Percentiles rank a stretch among this genome's conserved stretches.
Evolutionary conservation across 2,113 vertebrate species (phyloP).

Genomic region (Hucho hucho): DNA sequence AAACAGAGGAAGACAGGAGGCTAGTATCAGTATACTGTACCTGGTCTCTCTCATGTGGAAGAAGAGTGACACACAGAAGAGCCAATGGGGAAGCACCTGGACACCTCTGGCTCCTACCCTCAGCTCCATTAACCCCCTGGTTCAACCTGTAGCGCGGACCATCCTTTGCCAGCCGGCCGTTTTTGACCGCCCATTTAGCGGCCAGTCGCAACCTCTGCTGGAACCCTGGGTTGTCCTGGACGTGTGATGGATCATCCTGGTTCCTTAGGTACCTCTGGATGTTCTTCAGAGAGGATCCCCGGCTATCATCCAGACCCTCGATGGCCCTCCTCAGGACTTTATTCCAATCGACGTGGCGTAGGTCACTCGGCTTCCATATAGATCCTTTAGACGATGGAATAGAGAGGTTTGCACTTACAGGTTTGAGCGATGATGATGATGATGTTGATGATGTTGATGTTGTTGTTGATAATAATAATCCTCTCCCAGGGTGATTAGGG

Average conservation of each 20-base stretch:
- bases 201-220: constrained; percentile 92
- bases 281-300: constrained; percentile 94
- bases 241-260: constrained; percentile 84
- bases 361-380: constrained; percentile 83
- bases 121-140: constrained; percentile 79
- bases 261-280: constrained; percentile 94
- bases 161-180: constrained; percentile 90
- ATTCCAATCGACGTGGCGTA: constrained; percentile 97
- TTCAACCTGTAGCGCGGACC: constrained; percentile 92
- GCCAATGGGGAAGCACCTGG: constrained; percentile 78
- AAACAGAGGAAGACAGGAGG: constrained; percentile 11
- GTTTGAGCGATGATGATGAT: not conserved
- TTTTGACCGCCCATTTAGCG: constrained; percentile 94
- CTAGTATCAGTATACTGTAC: constrained; percentile 69
- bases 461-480: constrained; percentile 57
- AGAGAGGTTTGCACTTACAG: constrained; percentile 67
- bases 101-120: constrained; percentile 80
- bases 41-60: constrained; percentile 96
- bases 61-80: constrained; percentile 88
- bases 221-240: constrained; percentile 89
- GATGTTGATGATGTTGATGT: not conserved
- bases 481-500: constrained; percentile 89
- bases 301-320: constrained; percentile 90
- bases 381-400: constrained; percentile 84
- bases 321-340: constrained; percentile 93